A percentile compares a stretch with the other conserved stretches of the same genome.
Conservation (phyloP, 2,113 vertebrate genomes). For the Anarrhichthys ocellatus region DNA sequence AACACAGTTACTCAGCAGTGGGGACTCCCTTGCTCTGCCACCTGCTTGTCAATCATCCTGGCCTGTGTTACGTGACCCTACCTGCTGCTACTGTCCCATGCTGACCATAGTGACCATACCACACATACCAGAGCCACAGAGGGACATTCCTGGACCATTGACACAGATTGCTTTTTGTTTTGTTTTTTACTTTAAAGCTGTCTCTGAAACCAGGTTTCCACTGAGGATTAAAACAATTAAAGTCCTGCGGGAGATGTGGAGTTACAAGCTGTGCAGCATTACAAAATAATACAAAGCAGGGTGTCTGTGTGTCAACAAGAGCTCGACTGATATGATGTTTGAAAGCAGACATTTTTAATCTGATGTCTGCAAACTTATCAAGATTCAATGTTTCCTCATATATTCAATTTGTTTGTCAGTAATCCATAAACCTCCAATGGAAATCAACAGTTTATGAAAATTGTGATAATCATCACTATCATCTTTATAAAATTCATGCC, state of each 20-base stretch:
- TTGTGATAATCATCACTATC: background rate
- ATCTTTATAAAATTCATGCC: background rate
- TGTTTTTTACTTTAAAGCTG: conserved; percentile 51
- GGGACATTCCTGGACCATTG: conserved; percentile 77
- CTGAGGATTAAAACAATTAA: conserved; percentile 40
- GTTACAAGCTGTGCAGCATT: conserved; percentile 8
- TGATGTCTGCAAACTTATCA: background rate
- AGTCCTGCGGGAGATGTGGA: conserved; percentile 25
- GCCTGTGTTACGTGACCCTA: conserved; percentile 54
- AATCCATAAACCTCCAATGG: background rate
- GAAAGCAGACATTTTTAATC: background rate
- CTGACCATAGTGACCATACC: conserved; percentile 68
- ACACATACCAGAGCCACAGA: conserved; percentile 71
- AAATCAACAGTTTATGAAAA: background rate
- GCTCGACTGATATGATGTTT: background rate
- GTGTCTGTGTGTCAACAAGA: background rate
- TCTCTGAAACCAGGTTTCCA: conserved; percentile 51
- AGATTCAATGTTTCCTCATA: background rate
- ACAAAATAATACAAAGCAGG: background rate
- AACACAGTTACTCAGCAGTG: conserved; percentile 44
- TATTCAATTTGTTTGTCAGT: background rate
- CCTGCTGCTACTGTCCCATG: conserved; percentile 70
- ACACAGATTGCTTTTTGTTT: conserved; percentile 68
- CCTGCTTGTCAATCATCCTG: conserved; percentile 74
- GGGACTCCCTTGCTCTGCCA: conserved; percentile 61